Conservation (phyloP, 2,797 vertebrate species). For the Intellagama lesueurii region DNA sequence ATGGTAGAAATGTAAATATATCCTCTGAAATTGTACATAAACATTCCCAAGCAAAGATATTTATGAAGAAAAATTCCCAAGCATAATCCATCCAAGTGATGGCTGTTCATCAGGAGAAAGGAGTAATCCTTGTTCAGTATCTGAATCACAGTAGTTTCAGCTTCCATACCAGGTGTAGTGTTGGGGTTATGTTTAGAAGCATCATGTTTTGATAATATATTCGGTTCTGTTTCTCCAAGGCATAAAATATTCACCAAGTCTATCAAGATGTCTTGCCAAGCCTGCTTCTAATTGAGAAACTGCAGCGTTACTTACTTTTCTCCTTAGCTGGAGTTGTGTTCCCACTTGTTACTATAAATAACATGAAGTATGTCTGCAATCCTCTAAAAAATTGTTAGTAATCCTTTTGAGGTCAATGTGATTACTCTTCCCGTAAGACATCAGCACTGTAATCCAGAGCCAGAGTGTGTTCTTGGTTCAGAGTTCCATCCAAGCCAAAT, state of each 20-base stretch:
- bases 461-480: not conserved
- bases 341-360: constrained; percentile 3
- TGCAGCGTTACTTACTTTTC: not conserved
- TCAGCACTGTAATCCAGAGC: not conserved
- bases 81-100: constrained; percentile 31
- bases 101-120: not conserved
- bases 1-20: constrained; percentile 66
- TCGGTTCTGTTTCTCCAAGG: not conserved
- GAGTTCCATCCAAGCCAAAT: not conserved
- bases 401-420: not conserved
- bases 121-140: not conserved
- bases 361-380: not conserved
- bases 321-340: not conserved
- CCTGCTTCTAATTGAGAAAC: not conserved
- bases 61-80: constrained; percentile 47
- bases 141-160: not conserved
- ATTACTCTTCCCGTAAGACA: not conserved
- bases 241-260: not conserved
- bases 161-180: not conserved
- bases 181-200: not conserved
- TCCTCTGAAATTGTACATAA: constrained; percentile 67
- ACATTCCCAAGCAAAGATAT: constrained; percentile 58
- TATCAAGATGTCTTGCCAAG: not conserved
- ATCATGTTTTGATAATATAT: constrained; percentile 43
- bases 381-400: not conserved